A percentile compares a stretch with the other conserved stretches of the same genome.
phyloP scores from a whole-genome alignment of 2,113 vertebrate species.

The Centropristis striata region DNA sequence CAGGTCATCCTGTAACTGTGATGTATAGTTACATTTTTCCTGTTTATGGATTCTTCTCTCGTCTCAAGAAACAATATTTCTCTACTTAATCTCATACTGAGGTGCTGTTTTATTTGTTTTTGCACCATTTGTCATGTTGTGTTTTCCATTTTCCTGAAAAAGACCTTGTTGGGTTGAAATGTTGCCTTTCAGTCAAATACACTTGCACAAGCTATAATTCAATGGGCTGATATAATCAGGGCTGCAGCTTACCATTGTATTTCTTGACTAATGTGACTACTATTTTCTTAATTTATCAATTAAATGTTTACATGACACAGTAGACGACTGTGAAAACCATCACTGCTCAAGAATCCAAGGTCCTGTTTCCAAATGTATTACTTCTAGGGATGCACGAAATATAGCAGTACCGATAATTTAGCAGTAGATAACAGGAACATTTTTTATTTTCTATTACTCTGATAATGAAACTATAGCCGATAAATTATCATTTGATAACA shows the following conservation, averaged over 20 bases:
- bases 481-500: too few species aligned
- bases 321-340: too few species aligned
- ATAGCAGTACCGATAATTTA: too few species aligned
- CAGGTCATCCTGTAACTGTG: not conserved
- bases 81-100: not conserved
- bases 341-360: not conserved
- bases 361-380: too few species aligned
- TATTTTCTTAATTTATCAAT: not conserved
- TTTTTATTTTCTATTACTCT: too few species aligned
- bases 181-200: not conserved
- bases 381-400: too few species aligned
- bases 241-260: not conserved
- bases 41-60: not conserved
- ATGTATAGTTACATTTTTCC: not conserved
- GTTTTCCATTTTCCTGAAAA: not conserved
- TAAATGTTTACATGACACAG: too few species aligned
- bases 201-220: not conserved
- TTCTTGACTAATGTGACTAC: not conserved
- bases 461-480: too few species aligned
- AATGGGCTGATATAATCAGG: not conserved
- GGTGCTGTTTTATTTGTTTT: not conserved
- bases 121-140: not conserved
- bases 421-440: too few species aligned
- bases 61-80: not conserved
- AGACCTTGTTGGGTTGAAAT: not conserved